These are phyloP conservation scores for Leucoma salicis DNA, from an alignment of 2,888 invertebrate species.

Conservation along the genomic window DNA sequence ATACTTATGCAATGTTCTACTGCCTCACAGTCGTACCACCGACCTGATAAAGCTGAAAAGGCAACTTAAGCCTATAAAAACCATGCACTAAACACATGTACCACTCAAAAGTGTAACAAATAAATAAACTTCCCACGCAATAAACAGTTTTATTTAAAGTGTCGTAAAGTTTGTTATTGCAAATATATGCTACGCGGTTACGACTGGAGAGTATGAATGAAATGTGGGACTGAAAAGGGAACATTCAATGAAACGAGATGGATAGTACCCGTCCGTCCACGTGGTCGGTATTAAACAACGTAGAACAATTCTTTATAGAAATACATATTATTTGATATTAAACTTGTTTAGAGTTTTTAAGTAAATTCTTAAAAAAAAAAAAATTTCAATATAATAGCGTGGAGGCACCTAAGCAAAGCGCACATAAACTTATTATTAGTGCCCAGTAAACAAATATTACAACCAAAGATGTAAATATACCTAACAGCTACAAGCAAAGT, in stretches of 20 bases:
- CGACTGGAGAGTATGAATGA: slow-evolving; percentile 73
- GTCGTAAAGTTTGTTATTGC: slow-evolving; percentile 77
- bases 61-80: slow-evolving; percentile 82
- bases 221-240: slow-evolving; percentile 58
- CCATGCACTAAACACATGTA: slow-evolving; percentile 78
- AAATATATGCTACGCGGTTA: slow-evolving; percentile 68
- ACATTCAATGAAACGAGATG: slow-evolving; percentile 53
- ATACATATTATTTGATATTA: too few relatives aligned
- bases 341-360: too few relatives aligned
- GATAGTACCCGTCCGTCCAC: slow-evolving; percentile 67
- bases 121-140: slow-evolving; percentile 75
- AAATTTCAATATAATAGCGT: too few relatives aligned
- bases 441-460: too few relatives aligned
- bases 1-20: slow-evolving; percentile 81
- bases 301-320: slow-evolving; percentile 61
- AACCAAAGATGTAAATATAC: too few relatives aligned
- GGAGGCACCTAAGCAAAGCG: too few relatives aligned
- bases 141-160: slow-evolving; percentile 76
- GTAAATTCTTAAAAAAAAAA: too few relatives aligned
- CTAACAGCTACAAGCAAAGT: too few relatives aligned
- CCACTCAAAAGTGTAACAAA: slow-evolving; percentile 74
- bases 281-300: slow-evolving; percentile 69
- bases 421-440: too few relatives aligned
- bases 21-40: slow-evolving; percentile 78
- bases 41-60: slow-evolving; percentile 83